A percentile compares a stretch with the other conserved stretches of the same genome.
Evolutionary conservation across 2,888 invertebrate species (phyloP).

Genomic region (Tiphia femorata): DNA sequence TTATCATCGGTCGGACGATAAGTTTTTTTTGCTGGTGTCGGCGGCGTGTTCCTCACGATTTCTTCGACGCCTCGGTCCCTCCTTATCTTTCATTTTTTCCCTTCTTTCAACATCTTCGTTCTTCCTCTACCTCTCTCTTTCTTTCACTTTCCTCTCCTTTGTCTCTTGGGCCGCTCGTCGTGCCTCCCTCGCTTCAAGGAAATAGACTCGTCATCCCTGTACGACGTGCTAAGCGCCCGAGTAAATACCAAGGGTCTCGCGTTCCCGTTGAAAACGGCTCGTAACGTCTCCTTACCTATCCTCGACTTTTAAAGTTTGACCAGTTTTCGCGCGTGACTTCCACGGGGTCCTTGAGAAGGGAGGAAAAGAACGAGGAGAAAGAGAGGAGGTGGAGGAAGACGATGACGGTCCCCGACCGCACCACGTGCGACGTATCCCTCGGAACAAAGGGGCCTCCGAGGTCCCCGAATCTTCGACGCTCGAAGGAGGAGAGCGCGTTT

Average conservation of each 20-base stretch:
- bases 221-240: slow-evolving; percentile 46
- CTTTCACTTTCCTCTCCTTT: slow-evolving; percentile 5
- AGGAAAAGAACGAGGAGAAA: background rate
- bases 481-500: slow-evolving; percentile 11
- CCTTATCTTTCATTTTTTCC: too few species aligned
- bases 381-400: slow-evolving; percentile 5
- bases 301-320: slow-evolving; percentile 37
- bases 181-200: slow-evolving; percentile 32
- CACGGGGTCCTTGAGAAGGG: slow-evolving; percentile 1
- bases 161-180: slow-evolving; percentile 10
- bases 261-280: slow-evolving; percentile 31
- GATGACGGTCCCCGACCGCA: too few species aligned
- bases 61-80: slow-evolving; percentile 36
- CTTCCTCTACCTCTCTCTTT: slow-evolving; percentile 15
- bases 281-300: slow-evolving; percentile 5
- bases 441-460: slow-evolving; percentile 29
- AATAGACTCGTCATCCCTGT: slow-evolving; percentile 50
- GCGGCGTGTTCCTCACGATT: slow-evolving; percentile 15
- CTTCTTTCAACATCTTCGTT: too few species aligned
- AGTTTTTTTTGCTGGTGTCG: too few species aligned
- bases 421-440: slow-evolving; percentile 33
- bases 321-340: slow-evolving; percentile 42
- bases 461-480: slow-evolving; percentile 4
- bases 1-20: slow-evolving; percentile 31
- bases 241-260: slow-evolving; percentile 34